Percentiles rank a stretch among this genome's conserved stretches.
Conservation (phyloP, 1,140 invertebrate species). For the Drosophila pseudoobscura region DNA sequence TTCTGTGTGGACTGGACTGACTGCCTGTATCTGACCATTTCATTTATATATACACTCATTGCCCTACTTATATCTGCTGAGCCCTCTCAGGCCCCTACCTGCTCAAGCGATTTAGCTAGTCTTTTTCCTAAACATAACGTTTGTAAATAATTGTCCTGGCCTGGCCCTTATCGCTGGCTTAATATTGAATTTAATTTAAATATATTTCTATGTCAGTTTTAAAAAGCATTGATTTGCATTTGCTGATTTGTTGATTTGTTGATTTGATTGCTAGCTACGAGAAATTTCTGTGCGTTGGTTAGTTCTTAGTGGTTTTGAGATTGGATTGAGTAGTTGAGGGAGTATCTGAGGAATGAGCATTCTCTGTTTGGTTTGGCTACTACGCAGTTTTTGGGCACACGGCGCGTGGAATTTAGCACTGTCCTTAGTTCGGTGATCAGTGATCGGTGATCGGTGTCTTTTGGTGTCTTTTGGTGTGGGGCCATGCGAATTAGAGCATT, state of each 20-base stretch:
- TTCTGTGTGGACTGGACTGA: neutral
- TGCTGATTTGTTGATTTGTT: constrained; percentile 1
- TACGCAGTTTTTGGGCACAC: constrained; percentile 29
- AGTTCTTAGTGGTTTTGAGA: constrained; percentile 45
- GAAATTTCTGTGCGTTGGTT: constrained; percentile 63
- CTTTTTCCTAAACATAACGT: constrained; percentile 52
- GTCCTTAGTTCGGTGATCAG: constrained; percentile 14
- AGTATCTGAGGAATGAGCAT: constrained; percentile 43
- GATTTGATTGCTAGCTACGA: constrained; percentile 41
- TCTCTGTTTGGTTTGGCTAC: constrained; percentile 22
- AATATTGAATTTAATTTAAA: neutral
- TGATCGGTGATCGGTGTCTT: constrained; percentile 3
- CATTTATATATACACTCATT: constrained; percentile 31
- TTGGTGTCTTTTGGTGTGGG: constrained; percentile 6
- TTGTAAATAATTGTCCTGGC: constrained; percentile 60
- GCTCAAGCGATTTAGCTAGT: constrained; percentile 37
- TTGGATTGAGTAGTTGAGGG: constrained; percentile 16
- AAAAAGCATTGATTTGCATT: constrained; percentile 23
- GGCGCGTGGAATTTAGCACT: constrained; percentile 18
- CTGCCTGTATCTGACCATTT: neutral
- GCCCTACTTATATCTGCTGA: constrained; percentile 23
- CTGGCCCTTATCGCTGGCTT: constrained; percentile 14
- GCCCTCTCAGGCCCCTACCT: constrained; percentile 5
- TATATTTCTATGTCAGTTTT: constrained; percentile 8
- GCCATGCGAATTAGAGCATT: constrained; percentile 14